Percentiles rank a stretch among this genome's conserved stretches.
These are phyloP conservation scores for Muraenolepis orangiensis DNA, from an alignment of 2,797 vertebrate species.

Conservation along the genomic window DNA sequence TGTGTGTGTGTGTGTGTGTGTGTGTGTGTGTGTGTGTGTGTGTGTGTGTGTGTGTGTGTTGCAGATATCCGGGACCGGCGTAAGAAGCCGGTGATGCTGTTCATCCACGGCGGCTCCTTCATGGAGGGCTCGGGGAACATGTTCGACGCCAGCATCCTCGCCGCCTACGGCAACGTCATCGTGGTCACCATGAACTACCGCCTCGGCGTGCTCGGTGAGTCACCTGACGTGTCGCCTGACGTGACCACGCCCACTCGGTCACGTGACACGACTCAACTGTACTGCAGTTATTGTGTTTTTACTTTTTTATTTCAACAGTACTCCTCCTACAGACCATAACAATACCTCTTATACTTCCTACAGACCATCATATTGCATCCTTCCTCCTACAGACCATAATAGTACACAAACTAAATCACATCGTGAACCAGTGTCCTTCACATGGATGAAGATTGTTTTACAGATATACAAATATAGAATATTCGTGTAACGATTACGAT, in stretches of 20 bases:
- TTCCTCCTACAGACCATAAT: too few relatives aligned
- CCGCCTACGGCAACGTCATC: constrained; percentile 93
- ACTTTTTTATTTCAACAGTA: too few relatives aligned
- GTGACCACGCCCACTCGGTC: neutral
- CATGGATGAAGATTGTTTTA: too few relatives aligned
- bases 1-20: neutral
- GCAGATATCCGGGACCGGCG: constrained; percentile 91
- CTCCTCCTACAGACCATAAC: too few relatives aligned
- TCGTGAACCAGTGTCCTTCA: too few relatives aligned
- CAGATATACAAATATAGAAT: too few relatives aligned
- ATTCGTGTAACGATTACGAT: too few relatives aligned
- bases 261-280: neutral
- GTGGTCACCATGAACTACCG: constrained; percentile 96
- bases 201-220: constrained; percentile 93
- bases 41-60: constrained; percentile 37
- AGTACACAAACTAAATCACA: too few relatives aligned
- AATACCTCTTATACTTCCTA: too few relatives aligned
- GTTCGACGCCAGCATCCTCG: constrained; percentile 91
- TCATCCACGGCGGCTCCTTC: constrained; percentile 94
- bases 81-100: constrained; percentile 95
- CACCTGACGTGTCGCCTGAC: neutral
- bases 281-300: too few relatives aligned
- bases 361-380: too few relatives aligned
- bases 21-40: neutral
- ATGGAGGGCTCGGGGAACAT: constrained; percentile 97